These are phyloP conservation scores for Caerostris darwini DNA, from an alignment of 1,140 invertebrate genomes.

Conservation along the genomic window DNA sequence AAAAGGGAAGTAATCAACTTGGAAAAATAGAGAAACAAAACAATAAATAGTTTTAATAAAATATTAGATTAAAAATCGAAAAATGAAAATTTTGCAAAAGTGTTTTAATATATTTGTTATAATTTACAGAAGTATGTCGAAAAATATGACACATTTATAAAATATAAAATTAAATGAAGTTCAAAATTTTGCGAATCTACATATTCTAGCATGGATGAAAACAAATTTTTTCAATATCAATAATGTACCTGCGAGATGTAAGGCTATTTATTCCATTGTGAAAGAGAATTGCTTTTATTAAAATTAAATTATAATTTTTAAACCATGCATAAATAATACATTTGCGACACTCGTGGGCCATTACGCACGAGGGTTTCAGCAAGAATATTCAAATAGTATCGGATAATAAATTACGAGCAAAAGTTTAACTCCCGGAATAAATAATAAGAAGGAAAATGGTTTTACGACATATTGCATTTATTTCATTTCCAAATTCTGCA, in stretches of 20 bases:
- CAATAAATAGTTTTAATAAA: no score
- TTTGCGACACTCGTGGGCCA: background rate
- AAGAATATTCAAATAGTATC: slow-evolving; percentile 19
- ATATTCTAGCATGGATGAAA: background rate
- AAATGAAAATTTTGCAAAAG: no score
- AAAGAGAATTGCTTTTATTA: background rate
- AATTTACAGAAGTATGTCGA: no score
- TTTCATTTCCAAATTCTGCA: background rate
- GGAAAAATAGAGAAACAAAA: no score
- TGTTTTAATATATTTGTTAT: no score
- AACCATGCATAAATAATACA: background rate
- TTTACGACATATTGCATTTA: slow-evolving; percentile 41
- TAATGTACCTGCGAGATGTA: background rate
- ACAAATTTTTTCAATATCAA: background rate
- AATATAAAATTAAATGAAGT: no score
- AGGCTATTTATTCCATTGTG: background rate
- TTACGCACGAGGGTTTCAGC: background rate
- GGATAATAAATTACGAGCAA: background rate
- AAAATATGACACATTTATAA: no score
- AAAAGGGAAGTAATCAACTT: no score
- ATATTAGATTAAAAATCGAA: no score
- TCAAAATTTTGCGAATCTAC: background rate
- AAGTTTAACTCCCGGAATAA: slow-evolving; percentile 13
- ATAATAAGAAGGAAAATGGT: slow-evolving; percentile 4
- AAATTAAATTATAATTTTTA: background rate